Percentiles rank a stretch among this genome's conserved stretches.
Conservation (phyloP, 1,140 invertebrate genomes). For the Platyura marginata region DNA sequence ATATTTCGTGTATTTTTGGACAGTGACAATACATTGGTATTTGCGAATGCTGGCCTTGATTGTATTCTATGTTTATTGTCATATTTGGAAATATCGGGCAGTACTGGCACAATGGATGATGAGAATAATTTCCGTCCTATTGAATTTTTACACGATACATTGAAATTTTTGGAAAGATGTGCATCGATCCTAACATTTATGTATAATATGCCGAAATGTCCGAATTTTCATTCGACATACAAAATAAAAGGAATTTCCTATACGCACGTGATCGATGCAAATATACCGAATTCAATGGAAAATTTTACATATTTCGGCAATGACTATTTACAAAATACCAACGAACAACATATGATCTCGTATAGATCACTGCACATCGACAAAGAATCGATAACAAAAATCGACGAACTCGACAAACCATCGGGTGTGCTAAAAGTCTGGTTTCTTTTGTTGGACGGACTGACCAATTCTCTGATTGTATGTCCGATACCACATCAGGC, state of each 20-base stretch:
- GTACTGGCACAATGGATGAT: conserved; percentile 19
- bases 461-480: conserved; percentile 62
- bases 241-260: conserved; percentile 63
- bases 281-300: conserved; percentile 60
- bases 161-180: conserved; percentile 71
- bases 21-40: conserved; percentile 81
- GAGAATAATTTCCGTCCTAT: conserved; percentile 25
- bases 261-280: conserved; percentile 61
- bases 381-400: conserved; percentile 34
- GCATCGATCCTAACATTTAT: conserved; percentile 74
- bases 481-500: conserved; percentile 72
- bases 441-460: conserved; percentile 77
- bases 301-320: conserved; percentile 32
- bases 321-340: conserved; percentile 23
- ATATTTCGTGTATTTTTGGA: conserved; percentile 84
- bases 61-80: conserved; percentile 77
- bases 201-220: conserved; percentile 88
- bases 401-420: conserved; percentile 49
- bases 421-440: conserved; percentile 79
- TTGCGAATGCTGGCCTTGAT: conserved; percentile 83
- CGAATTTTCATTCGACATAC: conserved; percentile 77
- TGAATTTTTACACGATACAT: conserved; percentile 64
- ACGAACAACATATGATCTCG: conserved; percentile 26
- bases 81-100: conserved; percentile 25
- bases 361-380: conserved; percentile 32